Percentiles rank a stretch among this genome's conserved stretches.
These are phyloP conservation scores for Mantis religiosa DNA, from an alignment of 2,888 invertebrate genomes.

Conservation along the genomic window DNA sequence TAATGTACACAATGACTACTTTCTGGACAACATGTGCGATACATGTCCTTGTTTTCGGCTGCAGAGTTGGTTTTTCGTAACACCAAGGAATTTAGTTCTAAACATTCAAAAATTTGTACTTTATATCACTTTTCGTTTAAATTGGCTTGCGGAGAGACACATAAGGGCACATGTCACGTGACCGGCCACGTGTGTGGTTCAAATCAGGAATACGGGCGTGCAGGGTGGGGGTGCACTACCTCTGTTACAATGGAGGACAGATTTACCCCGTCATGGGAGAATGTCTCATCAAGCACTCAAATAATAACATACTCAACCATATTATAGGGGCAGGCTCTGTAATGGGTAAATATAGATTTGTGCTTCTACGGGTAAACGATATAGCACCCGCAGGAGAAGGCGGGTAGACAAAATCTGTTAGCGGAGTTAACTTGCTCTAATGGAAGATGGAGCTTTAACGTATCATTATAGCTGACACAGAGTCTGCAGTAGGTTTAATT, in stretches of 20 bases:
- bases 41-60: no score
- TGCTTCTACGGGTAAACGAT: background rate
- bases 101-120: background rate
- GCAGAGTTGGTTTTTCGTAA: no score
- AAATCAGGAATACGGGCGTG: background rate
- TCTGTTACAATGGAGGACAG: background rate
- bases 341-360: background rate
- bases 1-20: no score
- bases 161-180: background rate
- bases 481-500: no score
- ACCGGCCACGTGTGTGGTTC: background rate
- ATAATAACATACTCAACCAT: background rate
- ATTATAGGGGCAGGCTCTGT: background rate
- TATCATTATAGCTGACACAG: no score
- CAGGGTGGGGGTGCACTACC: background rate
- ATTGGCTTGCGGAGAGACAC: background rate
- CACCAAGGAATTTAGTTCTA: background rate
- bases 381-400: background rate
- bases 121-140: background rate
- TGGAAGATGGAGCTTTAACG: background rate
- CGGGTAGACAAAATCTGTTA: background rate
- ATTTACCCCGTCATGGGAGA: background rate
- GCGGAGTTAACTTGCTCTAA: background rate
- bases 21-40: no score
- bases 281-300: background rate